Base-by-base conservation (phyloP, 2,797 vertebrate genomes). In the Pterois miles region DNA sequence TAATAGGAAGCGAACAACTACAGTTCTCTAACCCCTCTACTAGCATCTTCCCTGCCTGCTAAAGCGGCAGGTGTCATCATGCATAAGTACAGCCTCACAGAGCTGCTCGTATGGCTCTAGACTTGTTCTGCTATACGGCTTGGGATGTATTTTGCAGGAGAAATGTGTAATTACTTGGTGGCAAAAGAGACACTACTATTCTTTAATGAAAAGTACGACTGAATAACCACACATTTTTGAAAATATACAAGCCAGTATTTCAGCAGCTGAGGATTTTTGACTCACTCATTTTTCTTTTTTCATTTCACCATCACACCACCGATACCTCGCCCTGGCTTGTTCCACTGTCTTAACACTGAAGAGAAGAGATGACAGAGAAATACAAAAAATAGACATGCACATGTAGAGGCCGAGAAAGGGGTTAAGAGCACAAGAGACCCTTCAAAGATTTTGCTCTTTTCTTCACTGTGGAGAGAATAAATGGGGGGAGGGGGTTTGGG, bases 401-500 rank as follows among this genome's bases (percentile, higher is more conserved):
- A 65, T 76, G 76, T 74, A 48, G 71, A 89, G 56, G 72, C 67
- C 74, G 78, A 81, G 68, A 80, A 72, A 65, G 76, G 68, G 81
- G 82, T 86, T 84, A 78, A 83, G 80, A 86, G 83, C 75, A 73
- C 56, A 63, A 59, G 72, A 71, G 73, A 84, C 83, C 81, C 84
- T 84, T 88, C 60, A 86, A 74, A 86, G 82, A 71, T 80, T 73
- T 73, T 34, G 16, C 73, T 83, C 62, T 77, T 50, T 66, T 75
- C 48, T 36, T 62, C 74, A 27, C 70, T 70, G 73, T 64, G 43
- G 8, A 18, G 69, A 43, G 78, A 78, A 83, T 62, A 76, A 80
- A 77, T 62, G 70, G 65, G 1, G 8, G 23, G 8, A 54, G n/a
- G 20, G 22, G 6, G 33, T 2, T 22, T 18, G 10, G 33, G 22